These are phyloP conservation scores for Lasioglossum malachurum DNA, from an alignment of 2,888 invertebrate genomes.

Conservation along the genomic window DNA sequence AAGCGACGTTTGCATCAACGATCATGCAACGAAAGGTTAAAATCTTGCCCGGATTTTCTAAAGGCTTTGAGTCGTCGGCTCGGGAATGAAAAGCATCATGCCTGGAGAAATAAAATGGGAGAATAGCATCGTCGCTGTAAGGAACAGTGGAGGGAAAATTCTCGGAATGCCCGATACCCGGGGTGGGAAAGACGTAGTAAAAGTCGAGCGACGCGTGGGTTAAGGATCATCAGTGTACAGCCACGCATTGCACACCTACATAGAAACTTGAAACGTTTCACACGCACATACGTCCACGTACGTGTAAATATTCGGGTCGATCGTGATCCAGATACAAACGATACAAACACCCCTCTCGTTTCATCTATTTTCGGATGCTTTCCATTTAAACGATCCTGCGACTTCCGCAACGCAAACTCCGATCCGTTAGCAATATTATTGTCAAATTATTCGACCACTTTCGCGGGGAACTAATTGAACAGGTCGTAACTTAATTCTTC, in stretches of 20 bases:
- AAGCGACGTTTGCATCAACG: background rate
- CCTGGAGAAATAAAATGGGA: background rate
- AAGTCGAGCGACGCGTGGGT: constrained; percentile 12
- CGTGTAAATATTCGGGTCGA: constrained; percentile 52
- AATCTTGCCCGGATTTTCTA: constrained; percentile 1
- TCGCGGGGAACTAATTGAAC: background rate
- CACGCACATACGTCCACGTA: constrained; percentile 60
- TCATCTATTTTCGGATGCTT: constrained; percentile 33
- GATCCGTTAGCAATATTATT: background rate
- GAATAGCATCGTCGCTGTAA: background rate
- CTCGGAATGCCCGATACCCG: background rate
- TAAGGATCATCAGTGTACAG: constrained; percentile 39
- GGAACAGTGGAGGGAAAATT: background rate
- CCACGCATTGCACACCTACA: constrained; percentile 42
- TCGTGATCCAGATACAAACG: constrained; percentile 46
- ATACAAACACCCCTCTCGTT: constrained; percentile 35
- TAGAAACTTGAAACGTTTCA: constrained; percentile 23
- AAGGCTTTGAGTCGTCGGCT: background rate
- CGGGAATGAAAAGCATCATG: background rate
- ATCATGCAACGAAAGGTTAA: constrained; percentile 29
- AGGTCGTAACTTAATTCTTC: background rate
- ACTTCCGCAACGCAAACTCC: background rate
- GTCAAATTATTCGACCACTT: background rate
- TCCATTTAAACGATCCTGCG: constrained; percentile 40
- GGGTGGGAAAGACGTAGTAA: background rate